Percentiles rank a stretch among this genome's conserved stretches.
Evolutionary conservation across 2,888 invertebrate species (phyloP).

Genomic region (Drosophila infuscata): DNA sequence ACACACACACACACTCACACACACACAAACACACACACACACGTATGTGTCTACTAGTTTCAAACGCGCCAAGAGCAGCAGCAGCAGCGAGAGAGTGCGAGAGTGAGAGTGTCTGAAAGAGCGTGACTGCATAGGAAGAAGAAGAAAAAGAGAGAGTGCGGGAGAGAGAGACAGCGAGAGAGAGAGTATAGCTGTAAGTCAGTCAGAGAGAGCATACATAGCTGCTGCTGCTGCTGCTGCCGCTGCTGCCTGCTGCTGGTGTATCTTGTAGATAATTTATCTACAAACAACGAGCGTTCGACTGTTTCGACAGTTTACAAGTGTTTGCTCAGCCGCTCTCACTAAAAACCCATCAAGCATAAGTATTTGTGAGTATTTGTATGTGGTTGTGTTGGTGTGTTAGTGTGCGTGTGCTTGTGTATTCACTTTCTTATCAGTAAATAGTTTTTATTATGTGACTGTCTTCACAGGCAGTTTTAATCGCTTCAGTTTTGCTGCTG

Average conservation of each 20-base stretch:
- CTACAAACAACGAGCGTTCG: slow-evolving; percentile 59
- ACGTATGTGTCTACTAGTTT: slow-evolving; percentile 66
- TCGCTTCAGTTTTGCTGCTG: slow-evolving; percentile 54
- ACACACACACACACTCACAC: slow-evolving; percentile 3
- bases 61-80: slow-evolving; percentile 41
- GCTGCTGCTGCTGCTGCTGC: neutral
- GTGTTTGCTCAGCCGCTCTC: slow-evolving; percentile 76
- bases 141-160: slow-evolving; percentile 2
- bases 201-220: slow-evolving; percentile 17
- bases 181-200: neutral
- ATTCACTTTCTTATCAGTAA: slow-evolving; percentile 73
- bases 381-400: slow-evolving; percentile 19
- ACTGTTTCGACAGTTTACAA: slow-evolving; percentile 53
- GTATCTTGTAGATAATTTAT: slow-evolving; percentile 71
- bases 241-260: slow-evolving; percentile 12
- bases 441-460: slow-evolving; percentile 69
- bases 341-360: slow-evolving; percentile 9
- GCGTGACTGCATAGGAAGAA: neutral
- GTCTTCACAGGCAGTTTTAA: slow-evolving; percentile 31
- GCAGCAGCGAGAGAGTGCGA: slow-evolving; percentile 9
- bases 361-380: slow-evolving; percentile 6
- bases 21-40: slow-evolving; percentile 2
- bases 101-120: slow-evolving; percentile 4
- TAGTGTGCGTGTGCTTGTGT: slow-evolving; percentile 16
- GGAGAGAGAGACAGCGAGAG: slow-evolving; percentile 6